These are phyloP conservation scores for Drusus annulatus DNA, from an alignment of 1,140 invertebrate species.

Conservation along the genomic window DNA sequence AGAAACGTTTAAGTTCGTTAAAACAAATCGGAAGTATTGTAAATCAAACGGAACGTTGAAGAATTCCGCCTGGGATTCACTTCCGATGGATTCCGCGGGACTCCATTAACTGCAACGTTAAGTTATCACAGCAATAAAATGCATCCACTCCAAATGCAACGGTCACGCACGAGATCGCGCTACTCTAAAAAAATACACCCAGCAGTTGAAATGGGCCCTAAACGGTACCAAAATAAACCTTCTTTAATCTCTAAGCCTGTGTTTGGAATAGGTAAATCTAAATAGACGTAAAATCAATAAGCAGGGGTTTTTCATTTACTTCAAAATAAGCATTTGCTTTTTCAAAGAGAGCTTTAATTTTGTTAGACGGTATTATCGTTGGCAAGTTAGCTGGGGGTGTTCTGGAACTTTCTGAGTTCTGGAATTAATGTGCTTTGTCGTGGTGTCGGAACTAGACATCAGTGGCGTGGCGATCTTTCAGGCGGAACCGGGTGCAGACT, in stretches of 20 bases:
- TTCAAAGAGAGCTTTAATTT: no score
- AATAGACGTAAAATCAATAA: neutral
- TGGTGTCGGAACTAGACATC: no score
- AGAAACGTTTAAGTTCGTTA: neutral
- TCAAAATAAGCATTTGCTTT: no score
- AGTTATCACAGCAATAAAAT: neutral
- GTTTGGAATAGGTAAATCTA: neutral
- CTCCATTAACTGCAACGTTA: no score
- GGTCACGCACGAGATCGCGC: neutral
- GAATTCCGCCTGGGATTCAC: neutral
- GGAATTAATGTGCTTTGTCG: no score
- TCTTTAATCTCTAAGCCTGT: neutral
- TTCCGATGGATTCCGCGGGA: neutral
- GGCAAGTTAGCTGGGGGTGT: no score
- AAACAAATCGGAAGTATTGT: constrained; percentile 23
- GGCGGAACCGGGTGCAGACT: no score
- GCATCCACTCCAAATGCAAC: neutral
- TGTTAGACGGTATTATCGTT: no score
- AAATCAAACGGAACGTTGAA: constrained; percentile 8
- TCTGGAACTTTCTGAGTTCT: no score
- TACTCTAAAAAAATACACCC: neutral
- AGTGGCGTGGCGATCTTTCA: no score
- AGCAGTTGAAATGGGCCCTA: neutral
- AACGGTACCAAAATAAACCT: neutral
- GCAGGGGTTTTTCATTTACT: no score